These are phyloP conservation scores for Chloroceryle inda DNA, from an alignment of 2,797 vertebrate species.

Conservation along the genomic window DNA sequence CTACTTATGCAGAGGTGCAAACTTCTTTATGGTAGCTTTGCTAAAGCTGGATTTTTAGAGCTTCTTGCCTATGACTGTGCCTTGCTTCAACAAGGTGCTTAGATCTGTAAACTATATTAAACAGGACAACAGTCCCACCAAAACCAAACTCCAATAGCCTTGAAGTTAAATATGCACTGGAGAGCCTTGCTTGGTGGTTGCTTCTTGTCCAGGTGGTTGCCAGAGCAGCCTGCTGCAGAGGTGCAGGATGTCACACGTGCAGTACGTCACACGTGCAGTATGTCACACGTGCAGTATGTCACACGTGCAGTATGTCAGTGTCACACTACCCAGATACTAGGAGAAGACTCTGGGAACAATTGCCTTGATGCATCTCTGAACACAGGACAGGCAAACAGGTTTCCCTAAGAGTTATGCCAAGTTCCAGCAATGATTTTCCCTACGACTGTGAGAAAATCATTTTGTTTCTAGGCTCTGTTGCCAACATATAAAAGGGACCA, in stretches of 20 bases:
- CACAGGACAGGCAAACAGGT: background rate
- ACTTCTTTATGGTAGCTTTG: background rate
- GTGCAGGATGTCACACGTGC: background rate
- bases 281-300: background rate
- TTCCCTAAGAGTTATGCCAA: background rate
- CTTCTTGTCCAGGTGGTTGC: background rate
- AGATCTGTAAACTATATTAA: background rate
- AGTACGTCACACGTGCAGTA: background rate
- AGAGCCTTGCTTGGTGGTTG: accelerated
- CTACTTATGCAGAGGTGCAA: background rate
- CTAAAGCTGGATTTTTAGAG: background rate
- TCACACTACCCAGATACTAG: accelerated
- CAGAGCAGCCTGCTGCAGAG: background rate
- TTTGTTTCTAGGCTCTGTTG: conserved; percentile 12
- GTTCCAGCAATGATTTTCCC: background rate
- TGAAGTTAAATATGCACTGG: accelerated
- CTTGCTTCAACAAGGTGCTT: background rate
- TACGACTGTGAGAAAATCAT: background rate
- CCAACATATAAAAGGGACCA: background rate
- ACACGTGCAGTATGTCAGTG: background rate
- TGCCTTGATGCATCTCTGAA: background rate
- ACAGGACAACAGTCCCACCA: background rate
- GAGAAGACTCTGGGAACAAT: background rate
- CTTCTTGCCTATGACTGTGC: background rate
- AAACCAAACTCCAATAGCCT: background rate